Evolutionary conservation across 2,888 invertebrate genomes (phyloP), one percentile per base, ranked within the genome.

Genomic region (Bombyx huttoni): DNA sequence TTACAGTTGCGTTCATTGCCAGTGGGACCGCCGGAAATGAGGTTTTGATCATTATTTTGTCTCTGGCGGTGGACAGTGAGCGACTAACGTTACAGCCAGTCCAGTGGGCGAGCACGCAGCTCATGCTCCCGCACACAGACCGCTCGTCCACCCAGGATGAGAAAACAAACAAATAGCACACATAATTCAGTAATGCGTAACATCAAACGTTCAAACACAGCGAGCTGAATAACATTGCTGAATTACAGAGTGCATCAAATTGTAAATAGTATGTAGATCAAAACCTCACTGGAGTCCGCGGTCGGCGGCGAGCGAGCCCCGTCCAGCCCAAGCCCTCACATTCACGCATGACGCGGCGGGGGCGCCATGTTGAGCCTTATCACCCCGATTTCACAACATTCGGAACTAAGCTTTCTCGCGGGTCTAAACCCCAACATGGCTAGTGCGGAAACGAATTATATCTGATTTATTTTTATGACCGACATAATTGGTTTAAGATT

Each of bases 321-420:
- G 72, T 85, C 86, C 77, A 82, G 85, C 87, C 87, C 84, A 87
- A 87, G 86, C 87, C 86, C 86, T 85, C 84, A 79, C 86, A 87
- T 87, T 87, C 87, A 84, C 86, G 87, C 87, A 81, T 78, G 83
- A 81, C 85, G 81, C 68, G 72, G 75, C 65, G 67, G 75, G 73
- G 72, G 64, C 64, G 68, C 68, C 69, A 63, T 64, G 62, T 62
- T 65, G 61, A 68, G 63, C 55, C 34, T 33, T 48, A 54, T 58
- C 54, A 54, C 63, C 59, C 68, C 7, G 10, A 50, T 13, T 47
- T 12, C 34, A 51, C 59, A 40, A 62, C 59, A 59, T 55, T 57
- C 51, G n/a, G 48, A 52, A 24, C 47, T 49, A 3, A 34, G 13
- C 12, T 49, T 34, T 34, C 35, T 13, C 34, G n/a, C 47, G 46